Conservation (phyloP, 2,113 vertebrate species). For the Dasyurus viverrinus region DNA sequence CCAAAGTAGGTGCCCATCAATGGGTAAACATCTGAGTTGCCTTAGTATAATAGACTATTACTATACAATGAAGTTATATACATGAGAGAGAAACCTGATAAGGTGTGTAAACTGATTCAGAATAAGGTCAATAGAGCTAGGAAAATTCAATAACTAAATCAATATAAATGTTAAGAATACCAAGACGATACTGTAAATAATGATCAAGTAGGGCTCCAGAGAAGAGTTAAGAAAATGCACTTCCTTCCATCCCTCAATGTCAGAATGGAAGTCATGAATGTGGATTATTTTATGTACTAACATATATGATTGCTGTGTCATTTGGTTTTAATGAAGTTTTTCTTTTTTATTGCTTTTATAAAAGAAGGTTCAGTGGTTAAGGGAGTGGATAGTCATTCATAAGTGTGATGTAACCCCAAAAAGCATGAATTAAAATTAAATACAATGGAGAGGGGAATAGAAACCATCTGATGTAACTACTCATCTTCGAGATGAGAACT, state of each 20-base stretch:
- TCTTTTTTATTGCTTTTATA: background rate
- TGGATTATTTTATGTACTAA: background rate
- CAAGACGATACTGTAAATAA: too few species aligned
- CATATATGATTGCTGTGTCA: background rate
- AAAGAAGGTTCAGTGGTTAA: background rate
- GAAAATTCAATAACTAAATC: background rate
- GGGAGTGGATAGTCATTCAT: background rate
- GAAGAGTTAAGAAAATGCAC: background rate
- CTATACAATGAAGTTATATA: background rate
- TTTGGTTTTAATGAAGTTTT: background rate
- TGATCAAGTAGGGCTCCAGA: background rate
- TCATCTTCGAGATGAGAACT: background rate
- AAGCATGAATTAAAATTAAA: background rate
- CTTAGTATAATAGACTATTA: background rate
- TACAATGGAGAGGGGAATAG: background rate
- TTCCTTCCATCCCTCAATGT: background rate
- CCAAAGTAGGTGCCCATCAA: background rate
- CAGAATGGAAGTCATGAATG: background rate
- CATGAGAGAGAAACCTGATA: background rate
- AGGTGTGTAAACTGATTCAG: background rate
- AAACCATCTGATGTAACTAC: background rate
- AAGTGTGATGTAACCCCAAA: too few species aligned
- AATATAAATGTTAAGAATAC: background rate
- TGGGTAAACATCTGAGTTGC: background rate
- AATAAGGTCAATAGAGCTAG: background rate